Base-by-base conservation (phyloP, 2,797 vertebrate species). In the Enteromius afrohamiltoni region DNA sequence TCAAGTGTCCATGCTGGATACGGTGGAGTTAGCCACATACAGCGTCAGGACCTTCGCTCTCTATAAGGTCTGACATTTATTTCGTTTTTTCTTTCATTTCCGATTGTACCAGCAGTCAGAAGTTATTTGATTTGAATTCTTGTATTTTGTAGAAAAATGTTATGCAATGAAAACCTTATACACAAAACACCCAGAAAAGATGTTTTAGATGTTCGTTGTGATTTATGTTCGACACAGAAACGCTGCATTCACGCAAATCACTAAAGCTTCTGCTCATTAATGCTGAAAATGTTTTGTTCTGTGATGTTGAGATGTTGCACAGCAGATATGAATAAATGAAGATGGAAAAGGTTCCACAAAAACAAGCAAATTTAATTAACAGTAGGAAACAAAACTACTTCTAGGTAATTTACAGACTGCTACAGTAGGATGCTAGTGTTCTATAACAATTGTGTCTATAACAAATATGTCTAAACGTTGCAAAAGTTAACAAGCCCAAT, bases 1-100 rank as follows among this genome's bases (percentile, higher is more conserved):
- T 89, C 97, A 98, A 87, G 98, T 99, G 87, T 96, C 96, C 4
- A 91, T 98, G 89, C 86, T 98, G 92, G 98, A 99, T 90, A 97
- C 96, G 0, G 95, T 97, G 1, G 98, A 99, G 74, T 92, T 99
- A 84, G 97, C 98, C 0, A 97, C 96, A 0, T 98, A 99, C 86
- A 97, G 95, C 0, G 93, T 99, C 71, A 96, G 98, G 69, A 97
- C 96, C 62, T 99, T 99, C 0, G 94, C 96, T 0, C 94, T 99
- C 58, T 96, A 96, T 88, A 99, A 99, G 98, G 98, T 99, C 88
- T 29, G 37, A 14, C 9, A 34, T 53, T 34, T 13, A 10, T 53
- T 74, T 53, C 0, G 0, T 6, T 74, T 55, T 55, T 75, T 34
- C 3, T 26, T 60, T 60, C 23, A n/a, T 23, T 58, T 58, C 23